Evolutionary conservation across 2,797 vertebrate species (phyloP).

Genomic region (Meda fulgida): DNA sequence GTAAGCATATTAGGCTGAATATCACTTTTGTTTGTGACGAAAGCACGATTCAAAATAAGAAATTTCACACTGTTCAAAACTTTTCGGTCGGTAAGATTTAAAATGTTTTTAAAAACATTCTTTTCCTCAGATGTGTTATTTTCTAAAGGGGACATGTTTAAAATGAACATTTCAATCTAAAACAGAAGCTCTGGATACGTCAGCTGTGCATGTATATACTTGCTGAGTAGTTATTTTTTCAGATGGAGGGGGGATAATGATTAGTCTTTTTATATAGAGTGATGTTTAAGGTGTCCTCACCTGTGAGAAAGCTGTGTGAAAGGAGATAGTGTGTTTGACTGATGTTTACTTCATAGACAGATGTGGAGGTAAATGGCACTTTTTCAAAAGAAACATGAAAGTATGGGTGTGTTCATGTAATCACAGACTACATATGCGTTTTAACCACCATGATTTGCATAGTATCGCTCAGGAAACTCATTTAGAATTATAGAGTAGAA

Average conservation of each 20-base stretch:
- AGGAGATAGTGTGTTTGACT: constrained; percentile 45
- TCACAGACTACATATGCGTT: constrained; percentile 32
- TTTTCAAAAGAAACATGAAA: constrained; percentile 56
- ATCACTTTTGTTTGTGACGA: constrained; percentile 10
- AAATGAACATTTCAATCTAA: constrained; percentile 19
- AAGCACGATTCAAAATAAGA: not conserved
- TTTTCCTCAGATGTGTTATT: not conserved
- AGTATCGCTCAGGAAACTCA: constrained; percentile 16
- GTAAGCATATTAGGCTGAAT: constrained; percentile 19
- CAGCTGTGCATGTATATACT: constrained; percentile 64
- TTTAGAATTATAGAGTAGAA: not conserved
- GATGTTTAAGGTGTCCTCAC: constrained; percentile 49
- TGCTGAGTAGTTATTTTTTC: constrained; percentile 55
- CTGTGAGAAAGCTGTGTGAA: constrained; percentile 37
- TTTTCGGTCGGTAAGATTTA: not conserved
- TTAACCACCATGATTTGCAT: constrained; percentile 43
- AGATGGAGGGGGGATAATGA: constrained; percentile 61
- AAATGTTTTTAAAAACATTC: not conserved
- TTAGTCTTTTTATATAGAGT: constrained; percentile 58
- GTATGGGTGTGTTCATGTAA: constrained; percentile 46
- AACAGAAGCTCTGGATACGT: constrained; percentile 51
- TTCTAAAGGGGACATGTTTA: not conserved
- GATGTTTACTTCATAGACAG: constrained; percentile 39
- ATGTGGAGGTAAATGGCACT: constrained; percentile 34
- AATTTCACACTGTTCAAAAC: not conserved